These are phyloP conservation scores for Channa argus DNA, from an alignment of 2,113 vertebrate species.

Conservation along the genomic window DNA sequence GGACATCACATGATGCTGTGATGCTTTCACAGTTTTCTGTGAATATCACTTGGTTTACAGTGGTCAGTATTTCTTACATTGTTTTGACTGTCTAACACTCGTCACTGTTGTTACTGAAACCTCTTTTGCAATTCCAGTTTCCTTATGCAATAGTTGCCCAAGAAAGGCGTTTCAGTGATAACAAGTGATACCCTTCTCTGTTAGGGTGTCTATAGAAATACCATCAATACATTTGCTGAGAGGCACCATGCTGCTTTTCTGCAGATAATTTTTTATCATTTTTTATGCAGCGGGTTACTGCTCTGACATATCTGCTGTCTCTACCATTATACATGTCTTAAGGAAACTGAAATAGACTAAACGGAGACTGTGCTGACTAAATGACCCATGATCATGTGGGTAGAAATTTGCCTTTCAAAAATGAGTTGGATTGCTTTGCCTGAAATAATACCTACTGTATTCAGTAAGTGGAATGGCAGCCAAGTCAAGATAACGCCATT, in stretches of 20 bases:
- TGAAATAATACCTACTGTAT: constrained; percentile 42
- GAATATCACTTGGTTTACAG: constrained; percentile 18
- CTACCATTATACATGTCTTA: constrained; percentile 50
- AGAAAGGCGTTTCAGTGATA: constrained; percentile 59
- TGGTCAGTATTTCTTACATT: constrained; percentile 1
- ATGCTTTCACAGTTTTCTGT: constrained; percentile 11
- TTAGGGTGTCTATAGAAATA: constrained; percentile 60
- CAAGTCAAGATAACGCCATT: constrained; percentile 23
- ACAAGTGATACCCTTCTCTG: constrained; percentile 46
- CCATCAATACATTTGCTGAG: constrained; percentile 61
- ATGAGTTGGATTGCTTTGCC: constrained; percentile 51
- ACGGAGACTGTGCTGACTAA: constrained; percentile 50
- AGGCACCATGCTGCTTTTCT: constrained; percentile 57
- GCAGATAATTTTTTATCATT: constrained; percentile 64
- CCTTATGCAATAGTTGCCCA: constrained; percentile 19
- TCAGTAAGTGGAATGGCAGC: constrained; percentile 27
- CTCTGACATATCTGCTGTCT: constrained; percentile 62
- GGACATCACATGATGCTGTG: not conserved
- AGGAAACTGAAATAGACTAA: constrained; percentile 52
- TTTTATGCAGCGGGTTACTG: constrained; percentile 55
- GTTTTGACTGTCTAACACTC: constrained; percentile 39
- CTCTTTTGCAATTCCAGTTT: constrained; percentile 50
- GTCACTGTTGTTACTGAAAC: constrained; percentile 43
- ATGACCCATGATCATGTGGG: constrained; percentile 44
- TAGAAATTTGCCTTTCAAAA: constrained; percentile 40